phyloP scores from a whole-genome alignment of 2,113 vertebrate genomes.

The Phyllostomus discolor region DNA sequence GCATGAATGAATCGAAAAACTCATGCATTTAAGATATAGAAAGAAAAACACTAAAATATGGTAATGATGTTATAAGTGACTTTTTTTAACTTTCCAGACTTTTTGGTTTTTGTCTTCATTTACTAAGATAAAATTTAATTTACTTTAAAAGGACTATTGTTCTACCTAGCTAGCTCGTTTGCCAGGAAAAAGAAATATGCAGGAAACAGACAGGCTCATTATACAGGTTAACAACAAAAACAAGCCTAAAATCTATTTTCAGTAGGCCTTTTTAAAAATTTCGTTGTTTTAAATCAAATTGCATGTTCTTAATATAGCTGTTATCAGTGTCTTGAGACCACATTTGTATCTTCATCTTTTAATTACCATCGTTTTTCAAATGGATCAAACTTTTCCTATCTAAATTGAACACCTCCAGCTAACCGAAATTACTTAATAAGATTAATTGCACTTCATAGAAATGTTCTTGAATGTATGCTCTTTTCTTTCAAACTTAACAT shows the following conservation, averaged over 20 bases:
- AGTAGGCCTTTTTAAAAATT: background rate
- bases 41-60: background rate
- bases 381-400: background rate
- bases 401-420: background rate
- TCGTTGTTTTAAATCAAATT: background rate
- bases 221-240: background rate
- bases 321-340: background rate
- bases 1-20: background rate
- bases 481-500: background rate
- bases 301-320: background rate
- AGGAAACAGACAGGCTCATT: background rate
- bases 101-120: background rate
- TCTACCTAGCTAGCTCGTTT: background rate
- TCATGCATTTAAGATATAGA: background rate
- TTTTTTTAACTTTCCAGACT: background rate
- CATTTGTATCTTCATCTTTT: slow-evolving; percentile 34
- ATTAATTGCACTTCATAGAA: slow-evolving; percentile 26
- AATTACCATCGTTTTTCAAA: background rate
- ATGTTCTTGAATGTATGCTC: background rate
- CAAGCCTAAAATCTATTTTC: background rate
- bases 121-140: background rate
- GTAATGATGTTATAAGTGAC: background rate
- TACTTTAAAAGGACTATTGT: background rate
- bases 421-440: background rate
- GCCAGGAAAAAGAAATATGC: background rate